A percentile compares a stretch with the other conserved stretches of the same genome.
These are phyloP conservation scores for Adrianichthys oophorus DNA, from an alignment of 2,797 vertebrate species.

Conservation along the genomic window DNA sequence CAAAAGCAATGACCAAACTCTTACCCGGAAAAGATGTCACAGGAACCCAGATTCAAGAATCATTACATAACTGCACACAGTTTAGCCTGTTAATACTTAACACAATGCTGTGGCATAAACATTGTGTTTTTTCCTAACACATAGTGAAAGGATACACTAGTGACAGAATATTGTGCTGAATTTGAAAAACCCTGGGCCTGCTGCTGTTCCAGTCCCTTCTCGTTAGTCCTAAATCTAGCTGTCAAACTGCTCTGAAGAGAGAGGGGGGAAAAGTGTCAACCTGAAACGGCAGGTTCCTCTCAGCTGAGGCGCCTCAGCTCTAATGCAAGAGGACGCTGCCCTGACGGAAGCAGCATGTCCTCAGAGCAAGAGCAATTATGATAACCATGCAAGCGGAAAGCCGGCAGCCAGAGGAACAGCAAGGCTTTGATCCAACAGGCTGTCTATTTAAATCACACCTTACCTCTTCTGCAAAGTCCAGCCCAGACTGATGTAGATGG, in stretches of 20 bases:
- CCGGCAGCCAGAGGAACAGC: slow-evolving; percentile 49
- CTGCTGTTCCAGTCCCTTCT: background rate
- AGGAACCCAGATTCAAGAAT: no score
- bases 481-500: slow-evolving; percentile 26
- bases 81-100: no score
- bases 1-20: no score
- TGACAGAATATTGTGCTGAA: background rate
- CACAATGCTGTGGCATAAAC: no score
- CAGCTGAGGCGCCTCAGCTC: slow-evolving; percentile 36
- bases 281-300: slow-evolving; percentile 34
- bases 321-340: slow-evolving; percentile 57
- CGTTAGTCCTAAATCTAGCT: slow-evolving; percentile 9
- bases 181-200: slow-evolving; percentile 1
- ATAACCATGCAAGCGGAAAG: slow-evolving; percentile 69
- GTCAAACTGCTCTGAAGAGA: slow-evolving; percentile 17
- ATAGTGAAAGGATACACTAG: slow-evolving; percentile 15
- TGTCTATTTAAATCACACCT: slow-evolving; percentile 65
- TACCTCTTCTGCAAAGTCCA: slow-evolving; percentile 45
- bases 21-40: no score
- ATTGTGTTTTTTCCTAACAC: no score
- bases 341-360: slow-evolving; percentile 68
- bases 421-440: slow-evolving; percentile 66
- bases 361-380: slow-evolving; percentile 72
- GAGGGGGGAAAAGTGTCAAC: slow-evolving; percentile 14
- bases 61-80: no score